phyloP scores from a whole-genome alignment of 2,797 vertebrate genomes.

The Antennarius maculatus region DNA sequence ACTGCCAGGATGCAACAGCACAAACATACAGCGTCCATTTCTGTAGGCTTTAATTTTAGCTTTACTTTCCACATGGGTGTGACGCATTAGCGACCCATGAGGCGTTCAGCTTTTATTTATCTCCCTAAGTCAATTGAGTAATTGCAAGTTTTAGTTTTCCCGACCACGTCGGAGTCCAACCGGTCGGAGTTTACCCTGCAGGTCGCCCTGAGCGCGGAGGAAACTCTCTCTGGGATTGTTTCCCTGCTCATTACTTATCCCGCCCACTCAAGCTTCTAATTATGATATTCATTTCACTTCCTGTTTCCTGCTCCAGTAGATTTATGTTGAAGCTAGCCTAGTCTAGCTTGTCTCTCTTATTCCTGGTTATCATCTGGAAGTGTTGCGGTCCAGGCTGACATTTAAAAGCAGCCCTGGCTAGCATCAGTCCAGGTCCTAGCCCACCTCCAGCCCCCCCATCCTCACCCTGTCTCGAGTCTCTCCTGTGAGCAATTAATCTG shows the following conservation, averaged over 20 bases:
- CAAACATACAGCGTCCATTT: too few relatives aligned
- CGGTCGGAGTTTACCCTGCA: slow-evolving; percentile 4
- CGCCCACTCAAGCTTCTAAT: slow-evolving; percentile 55
- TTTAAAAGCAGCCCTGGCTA: slow-evolving; percentile 17
- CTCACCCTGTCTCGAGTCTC: slow-evolving; percentile 41
- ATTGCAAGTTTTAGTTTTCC: slow-evolving; percentile 1
- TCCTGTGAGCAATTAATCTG: slow-evolving; percentile 76
- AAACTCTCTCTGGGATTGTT: slow-evolving; percentile 42
- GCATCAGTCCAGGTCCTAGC: slow-evolving; percentile 8
- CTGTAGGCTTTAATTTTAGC: too few relatives aligned
- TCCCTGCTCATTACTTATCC: slow-evolving; percentile 44
- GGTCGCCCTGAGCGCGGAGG: slow-evolving; percentile 32
- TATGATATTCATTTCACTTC: slow-evolving; percentile 51
- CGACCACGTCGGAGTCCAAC: not conserved
- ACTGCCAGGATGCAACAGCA: too few relatives aligned
- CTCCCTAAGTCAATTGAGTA: slow-evolving; percentile 22
- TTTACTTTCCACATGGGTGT: too few relatives aligned
- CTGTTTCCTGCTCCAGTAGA: slow-evolving; percentile 39
- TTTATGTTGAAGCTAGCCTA: too few relatives aligned
- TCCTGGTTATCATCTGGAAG: slow-evolving; percentile 29
- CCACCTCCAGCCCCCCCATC: slow-evolving; percentile 42
- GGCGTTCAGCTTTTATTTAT: slow-evolving; percentile 1
- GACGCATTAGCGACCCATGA: too few relatives aligned
- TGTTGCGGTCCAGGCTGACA: slow-evolving; percentile 23
- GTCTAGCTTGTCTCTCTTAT: not conserved